phyloP scores from a whole-genome alignment of 1,140 invertebrate genomes.

The Bombus pyrosoma region DNA sequence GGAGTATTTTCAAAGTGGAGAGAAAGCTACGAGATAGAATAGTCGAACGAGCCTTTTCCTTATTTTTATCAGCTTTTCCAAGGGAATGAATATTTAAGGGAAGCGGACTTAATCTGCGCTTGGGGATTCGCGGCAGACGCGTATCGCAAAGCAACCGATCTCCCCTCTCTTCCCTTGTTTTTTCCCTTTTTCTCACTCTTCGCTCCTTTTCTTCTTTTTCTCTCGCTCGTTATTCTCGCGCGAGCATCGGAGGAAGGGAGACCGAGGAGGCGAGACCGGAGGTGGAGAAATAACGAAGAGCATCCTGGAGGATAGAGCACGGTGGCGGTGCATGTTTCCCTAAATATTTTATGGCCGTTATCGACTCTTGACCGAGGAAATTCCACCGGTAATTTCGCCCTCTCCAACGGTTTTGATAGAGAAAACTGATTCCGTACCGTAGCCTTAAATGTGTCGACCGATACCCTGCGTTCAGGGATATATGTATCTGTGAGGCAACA shows the following conservation, averaged over 20 bases:
- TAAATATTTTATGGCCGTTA: constrained; percentile 73
- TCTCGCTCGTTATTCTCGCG: constrained; percentile 55
- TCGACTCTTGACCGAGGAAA: constrained; percentile 70
- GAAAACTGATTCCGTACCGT: constrained; percentile 36
- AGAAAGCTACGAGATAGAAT: constrained; percentile 16
- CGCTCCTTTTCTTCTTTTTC: constrained; percentile 14
- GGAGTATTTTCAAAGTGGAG: constrained; percentile 53
- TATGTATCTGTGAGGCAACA: not conserved
- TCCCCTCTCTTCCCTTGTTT: constrained; percentile 31
- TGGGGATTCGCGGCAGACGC: constrained; percentile 76
- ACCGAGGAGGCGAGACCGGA: constrained; percentile 27
- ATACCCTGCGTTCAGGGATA: not conserved
- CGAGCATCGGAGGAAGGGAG: constrained; percentile 3
- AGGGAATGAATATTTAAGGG: constrained; percentile 80
- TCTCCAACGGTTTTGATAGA: constrained; percentile 51
- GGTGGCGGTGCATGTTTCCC: constrained; percentile 62
- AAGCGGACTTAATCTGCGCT: constrained; percentile 79
- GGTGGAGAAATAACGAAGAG: constrained; percentile 67
- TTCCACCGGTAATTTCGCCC: constrained; percentile 65
- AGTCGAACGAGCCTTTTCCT: constrained; percentile 65
- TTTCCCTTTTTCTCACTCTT: constrained; percentile 8
- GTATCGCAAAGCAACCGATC: constrained; percentile 75
- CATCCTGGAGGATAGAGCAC: constrained; percentile 56
- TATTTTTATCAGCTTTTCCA: constrained; percentile 80
- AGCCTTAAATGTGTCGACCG: constrained; percentile 15